A percentile compares a stretch with the other conserved stretches of the same genome.
These are phyloP conservation scores for Phenganax stokvisi DNA, from an alignment of 92 coral and sea anemone species.

Conservation along the genomic window DNA sequence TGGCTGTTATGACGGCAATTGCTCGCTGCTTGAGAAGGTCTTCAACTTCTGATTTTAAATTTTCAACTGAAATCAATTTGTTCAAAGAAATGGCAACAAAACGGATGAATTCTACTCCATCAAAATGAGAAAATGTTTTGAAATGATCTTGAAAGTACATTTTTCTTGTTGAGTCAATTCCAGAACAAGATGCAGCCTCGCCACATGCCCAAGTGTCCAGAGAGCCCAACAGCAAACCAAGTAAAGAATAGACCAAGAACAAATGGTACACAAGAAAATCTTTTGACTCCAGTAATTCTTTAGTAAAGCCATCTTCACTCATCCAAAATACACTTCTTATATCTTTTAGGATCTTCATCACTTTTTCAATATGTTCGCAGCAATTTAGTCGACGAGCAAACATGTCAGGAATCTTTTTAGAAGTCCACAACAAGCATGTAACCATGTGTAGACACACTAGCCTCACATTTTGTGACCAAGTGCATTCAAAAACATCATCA, in stretches of 20 bases:
- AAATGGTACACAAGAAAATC: slow-evolving; percentile 12
- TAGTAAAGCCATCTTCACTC: background rate
- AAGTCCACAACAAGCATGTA: slow-evolving; percentile 9
- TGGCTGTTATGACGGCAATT: background rate
- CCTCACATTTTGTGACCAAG: slow-evolving; percentile 22
- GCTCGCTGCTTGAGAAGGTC: slow-evolving; percentile 16
- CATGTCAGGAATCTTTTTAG: background rate
- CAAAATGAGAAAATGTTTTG: background rate
- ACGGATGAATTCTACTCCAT: background rate
- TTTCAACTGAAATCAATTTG: background rate
- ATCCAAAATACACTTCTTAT: slow-evolving; percentile 3
- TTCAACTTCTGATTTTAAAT: background rate
- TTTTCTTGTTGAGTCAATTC: slow-evolving; percentile 28
- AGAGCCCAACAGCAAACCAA: slow-evolving; percentile 10
- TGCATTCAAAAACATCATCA: slow-evolving; percentile 21
- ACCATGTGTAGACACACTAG: slow-evolving; percentile 21
- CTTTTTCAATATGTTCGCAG: slow-evolving; percentile 15
- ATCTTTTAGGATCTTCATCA: background rate
- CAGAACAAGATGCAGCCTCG: slow-evolving; percentile 11
- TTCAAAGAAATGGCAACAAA: slow-evolving; percentile 14
- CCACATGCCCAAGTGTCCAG: slow-evolving; percentile 13
- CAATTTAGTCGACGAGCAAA: slow-evolving; percentile 16
- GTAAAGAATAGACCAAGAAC: slow-evolving; percentile 2
- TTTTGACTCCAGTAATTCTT: background rate
- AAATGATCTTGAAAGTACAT: slow-evolving; percentile 17